Evolutionary conservation across 2,888 invertebrate species (phyloP), one percentile per base, ranked within the genome.

Genomic region (Leptinotarsa haldemani): DNA sequence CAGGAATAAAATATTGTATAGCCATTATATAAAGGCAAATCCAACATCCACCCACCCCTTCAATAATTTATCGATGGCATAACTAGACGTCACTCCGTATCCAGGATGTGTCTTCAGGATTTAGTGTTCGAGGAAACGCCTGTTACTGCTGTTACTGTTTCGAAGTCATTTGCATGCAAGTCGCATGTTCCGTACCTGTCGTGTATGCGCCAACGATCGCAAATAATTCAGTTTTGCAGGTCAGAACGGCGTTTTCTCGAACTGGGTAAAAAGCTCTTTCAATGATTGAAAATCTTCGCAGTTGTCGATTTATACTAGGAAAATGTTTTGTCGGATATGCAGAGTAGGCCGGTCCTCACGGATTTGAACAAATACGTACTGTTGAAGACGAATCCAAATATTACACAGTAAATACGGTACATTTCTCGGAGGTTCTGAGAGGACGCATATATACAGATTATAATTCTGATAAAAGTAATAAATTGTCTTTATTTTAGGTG

Each of bases 121-220:
- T 58, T 58, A 58, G 25, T 58, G 25, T 58, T 58, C 58, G 25
- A 22, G 7, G 58, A 22, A 58, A 22, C 58, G 20, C 58, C 25
- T 58, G 58, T 22, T 58, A 15, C 25, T 58, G 22, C 25, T 52
- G 52, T 52, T 52, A 52, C n/a, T 52, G 52, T 52, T 52, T 69
- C 40, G 22, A 73, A 47, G 50, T 73, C 73, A 73, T 73, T 73
- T 73, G 65, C 69, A 73, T 73, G 56, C 69, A 12, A 73, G 69
- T 73, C 53, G 58, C 69, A 73, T 65, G 48, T 69, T 56, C 69
- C 48, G 40, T 73, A 65, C 69, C 58, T 58, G 58, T 58, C 25
- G 22, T 58, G 58, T 58, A 58, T 58, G 25, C 58, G 16, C 58
- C 58, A 58, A 58, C 25, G 58, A 58, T 58, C 58, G 58, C 22